Evolutionary conservation across 2,797 vertebrate genomes (phyloP), one percentile per base, ranked within the genome.

Genomic region (Sebastes aleutianus): DNA sequence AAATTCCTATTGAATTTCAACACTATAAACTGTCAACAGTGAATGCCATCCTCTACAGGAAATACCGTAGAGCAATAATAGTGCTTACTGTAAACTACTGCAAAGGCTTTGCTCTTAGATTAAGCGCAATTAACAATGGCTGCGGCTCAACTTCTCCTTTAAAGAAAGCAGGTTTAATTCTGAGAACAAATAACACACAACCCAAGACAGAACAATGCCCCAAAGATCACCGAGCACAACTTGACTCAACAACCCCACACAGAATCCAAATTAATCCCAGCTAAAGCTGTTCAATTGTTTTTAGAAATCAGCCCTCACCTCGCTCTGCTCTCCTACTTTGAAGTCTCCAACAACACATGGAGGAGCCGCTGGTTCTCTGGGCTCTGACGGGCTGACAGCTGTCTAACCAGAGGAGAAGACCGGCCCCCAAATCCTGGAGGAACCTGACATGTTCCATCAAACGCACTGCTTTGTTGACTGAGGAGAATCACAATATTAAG

Each of bases 361-460:
- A 85, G 64, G 63, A 81, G 76, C 72, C 53, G 3, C 68, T 58
- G 70, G 63, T 68, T 88, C 71, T 83, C 58, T 83, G 70, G 66
- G 79, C 82, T 86, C 71, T 43, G 79, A 83, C 58, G 69, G 27
- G 72, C 88, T 92, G 93, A 93, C 93, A 93, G 92, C 93, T 93
- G 94, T 92, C 91, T 88, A 88, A 92, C 90, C 85, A 85, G 83
- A 91, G 76, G 26, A 85, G 62, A 88, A 75, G 85, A 86, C 82
- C 88, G 58, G 80, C 90, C 90, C 90, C 86, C 78, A 2, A 78
- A 81, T 91, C 80, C 83, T 85, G 77, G 12, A 89, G 84, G 70
- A 91, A 89, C 89, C 88, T 90, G 91, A 93, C 91, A 88, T 90
- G 89, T 94, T 89, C 88, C 87, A 91, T 93, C 92, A 92, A 88